Base-by-base conservation (phyloP, 1,140 invertebrate genomes). In the Agrypnia vestita region DNA sequence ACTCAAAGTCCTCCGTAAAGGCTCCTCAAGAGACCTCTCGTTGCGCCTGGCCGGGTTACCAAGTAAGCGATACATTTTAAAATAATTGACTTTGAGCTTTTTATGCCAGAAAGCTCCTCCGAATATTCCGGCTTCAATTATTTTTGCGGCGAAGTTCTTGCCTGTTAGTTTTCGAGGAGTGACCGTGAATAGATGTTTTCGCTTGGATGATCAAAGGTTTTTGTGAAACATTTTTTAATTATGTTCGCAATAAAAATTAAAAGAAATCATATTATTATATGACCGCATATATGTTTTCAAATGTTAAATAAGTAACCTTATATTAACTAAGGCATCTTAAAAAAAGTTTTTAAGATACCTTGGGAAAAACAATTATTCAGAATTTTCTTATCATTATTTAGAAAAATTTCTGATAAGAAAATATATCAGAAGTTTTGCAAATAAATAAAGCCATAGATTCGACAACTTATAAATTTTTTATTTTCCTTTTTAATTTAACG, bases 21-120 rank as follows among this genome's bases (percentile, higher is more conserved):
- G 7, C 53, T 35, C 49, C 72, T 59, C 51, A 43, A 74, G 72
- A 11, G 49, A 17, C 43, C 46, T 74, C 53, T 47, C 64, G 64
- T 71, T 59, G n/a, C 64, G 64, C 19, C 43, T 72, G 21, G 69
- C 55, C 25, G n/a, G 21, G 15, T 35, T 44, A 17, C 19, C 55
- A 59, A 74, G 77, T 74, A 79, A 79, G 59, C 69, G 77, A 79
- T 79, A 79, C 77, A 79, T 79, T 79, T 79, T 79, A 79, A 79
- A 79, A 79, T 79, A 79, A 79, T 79, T 79, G 77, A 79, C 77
- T 73, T 74, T 59, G 77, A 73, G 69, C 69, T 79, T 73, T 79
- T 62, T 77, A 47, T 35, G 55, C 46, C 56, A 47, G 25, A 15
- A 74, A 56, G 21, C 61, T 61, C 21, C 44, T 69, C 51, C 19